phyloP scores from a whole-genome alignment of 1,140 invertebrate genomes.

The Camponotus vicinus region DNA sequence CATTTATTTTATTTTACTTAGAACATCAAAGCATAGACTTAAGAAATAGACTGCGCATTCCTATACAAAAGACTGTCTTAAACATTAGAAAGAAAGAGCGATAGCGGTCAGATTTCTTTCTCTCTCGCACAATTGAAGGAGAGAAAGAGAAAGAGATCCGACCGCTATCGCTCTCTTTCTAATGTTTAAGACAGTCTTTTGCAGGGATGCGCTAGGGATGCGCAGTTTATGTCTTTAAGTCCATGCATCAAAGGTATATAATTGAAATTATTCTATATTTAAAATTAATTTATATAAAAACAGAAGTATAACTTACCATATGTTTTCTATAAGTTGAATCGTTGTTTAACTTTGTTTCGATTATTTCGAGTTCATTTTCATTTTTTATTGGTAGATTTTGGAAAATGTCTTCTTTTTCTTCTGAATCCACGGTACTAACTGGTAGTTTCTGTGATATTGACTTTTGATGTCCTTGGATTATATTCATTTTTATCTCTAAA shows the following conservation, averaged over 20 bases:
- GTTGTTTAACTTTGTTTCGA: not conserved
- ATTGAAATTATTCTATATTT: not conserved
- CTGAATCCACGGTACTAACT: not conserved
- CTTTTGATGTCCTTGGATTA: not conserved
- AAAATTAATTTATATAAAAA: not conserved
- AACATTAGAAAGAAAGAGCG: no score
- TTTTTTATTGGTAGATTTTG: not conserved
- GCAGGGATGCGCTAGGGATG: no score
- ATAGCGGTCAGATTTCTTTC: no score
- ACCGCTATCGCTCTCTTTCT: no score
- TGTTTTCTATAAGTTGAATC: not conserved
- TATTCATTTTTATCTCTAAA: slow-evolving; percentile 7
- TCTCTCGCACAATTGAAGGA: no score
- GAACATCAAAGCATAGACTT: no score
- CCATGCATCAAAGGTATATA: not conserved
- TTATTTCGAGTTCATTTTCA: not conserved
- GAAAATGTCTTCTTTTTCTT: not conserved
- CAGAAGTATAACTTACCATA: not conserved
- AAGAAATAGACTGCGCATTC: no score
- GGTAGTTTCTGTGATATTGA: not conserved
- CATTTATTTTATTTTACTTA: no score
- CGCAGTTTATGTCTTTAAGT: no score
- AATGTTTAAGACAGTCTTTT: no score
- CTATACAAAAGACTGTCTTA: no score
- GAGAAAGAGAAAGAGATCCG: no score